Evolutionary conservation across 1,140 invertebrate species (phyloP), one percentile per base, ranked within the genome.

Genomic region (Acyrthosiphon pisum): DNA sequence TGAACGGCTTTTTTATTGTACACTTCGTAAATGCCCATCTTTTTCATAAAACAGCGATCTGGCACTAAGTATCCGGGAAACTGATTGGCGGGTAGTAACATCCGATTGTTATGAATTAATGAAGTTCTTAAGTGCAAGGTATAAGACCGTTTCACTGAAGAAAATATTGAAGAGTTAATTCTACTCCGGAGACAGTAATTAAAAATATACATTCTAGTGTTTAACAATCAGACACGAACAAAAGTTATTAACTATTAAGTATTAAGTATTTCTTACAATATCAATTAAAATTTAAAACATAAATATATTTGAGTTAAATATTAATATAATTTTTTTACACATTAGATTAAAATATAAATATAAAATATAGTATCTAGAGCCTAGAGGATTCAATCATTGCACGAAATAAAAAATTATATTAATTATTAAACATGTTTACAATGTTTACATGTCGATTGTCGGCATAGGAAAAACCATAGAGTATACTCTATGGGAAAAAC

Each of bases 1-100:
- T 93, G 84, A 30, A 37, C 35, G 9, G 91, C 91, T 86, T 84
- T 93, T 93, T 93, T 93, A n/a, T 93, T 50, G 81, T 93, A 93
- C 0, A 41, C 37, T 1, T 86, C 37, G 2, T 93, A 93, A 30
- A 56, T 23, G 6, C 81, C 91, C 48, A 84, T 83, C 30, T 93
- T 93, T n/a, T 93, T 93, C 91, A 93, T 93, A 14, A 93, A 93
- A 93, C 35, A 84, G 6, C 91, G 91, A 37, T 86, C 50, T 0
- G 26, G 7, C 41, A 46, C 14, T 2, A 37, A n/a, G 46, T 22
- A 18, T 20, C 60, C 53, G 4, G 37, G 2, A 1, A 18, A 60
- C 18, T 8, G 35, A 44, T 90, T 30, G 11, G 14, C 11, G 20
- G 56, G 44, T 35, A 90, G 20, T 2, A 90, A 41, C 9, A 26